Evolutionary conservation across 92 coral and sea anemone genomes (phyloP), one percentile per base, ranked within the genome.

Genomic region (Porites rus): DNA sequence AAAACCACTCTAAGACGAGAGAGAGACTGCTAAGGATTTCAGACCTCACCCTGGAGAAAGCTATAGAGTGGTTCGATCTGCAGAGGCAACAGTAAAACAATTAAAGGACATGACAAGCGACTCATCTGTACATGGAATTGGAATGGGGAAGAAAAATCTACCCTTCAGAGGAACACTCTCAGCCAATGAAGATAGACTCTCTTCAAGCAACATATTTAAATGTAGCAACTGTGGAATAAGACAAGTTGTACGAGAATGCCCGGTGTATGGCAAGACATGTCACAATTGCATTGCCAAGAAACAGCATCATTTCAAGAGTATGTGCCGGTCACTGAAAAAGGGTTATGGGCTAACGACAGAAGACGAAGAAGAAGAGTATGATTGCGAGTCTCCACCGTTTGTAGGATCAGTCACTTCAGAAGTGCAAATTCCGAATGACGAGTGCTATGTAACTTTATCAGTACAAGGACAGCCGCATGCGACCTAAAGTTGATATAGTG

Each of bases 281-380:
- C 63, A 58, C 17, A 58, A 58, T 0, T 58, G 14, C 17, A 10
- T 24, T 24, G 25, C 25, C 25, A 58, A 16, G 9, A 16, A 58
- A 58, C 12, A 58, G 14, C 14, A 10, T 16, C 12, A 11, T 58
- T 58, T 16, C 63, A 58, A 38, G 63, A 58, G 63, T 16, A 16
- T 9, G 63, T 58, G 63, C 17, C 12, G 63, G 8, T 58, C 63
- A 58, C 5, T 58, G 63, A 58, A 58, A 58, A 58, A 58, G 0
- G 17, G 10, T 2, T 16, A 58, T 16, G 63, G 63, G 46, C 17
- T 58, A 58, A 16, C 63, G 17, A 3, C 12, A 58, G 63, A 58
- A 58, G 63, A 16, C 3, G 63, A 58, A 58, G 3, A 69, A 69
- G 90, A 87, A 87, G 76, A 78, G 11, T 28, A 87, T 38, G 46